Evolutionary conservation across 2,113 vertebrate species (phyloP).

Genomic region (Perca fluviatilis): DNA sequence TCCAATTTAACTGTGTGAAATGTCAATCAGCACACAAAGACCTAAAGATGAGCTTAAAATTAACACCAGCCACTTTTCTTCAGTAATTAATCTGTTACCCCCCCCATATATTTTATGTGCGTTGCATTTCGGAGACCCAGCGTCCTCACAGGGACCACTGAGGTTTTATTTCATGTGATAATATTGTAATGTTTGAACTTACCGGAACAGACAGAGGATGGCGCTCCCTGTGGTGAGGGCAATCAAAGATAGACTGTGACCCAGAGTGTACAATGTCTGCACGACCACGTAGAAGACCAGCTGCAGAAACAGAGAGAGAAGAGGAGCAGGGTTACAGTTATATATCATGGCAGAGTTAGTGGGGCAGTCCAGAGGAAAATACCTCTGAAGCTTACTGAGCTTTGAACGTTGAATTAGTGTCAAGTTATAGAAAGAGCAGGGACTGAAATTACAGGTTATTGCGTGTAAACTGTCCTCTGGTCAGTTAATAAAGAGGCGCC

Average conservation of each 20-base stretch:
- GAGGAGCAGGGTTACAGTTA: background rate
- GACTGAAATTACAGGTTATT: no score
- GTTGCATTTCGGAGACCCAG: background rate
- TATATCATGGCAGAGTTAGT: background rate
- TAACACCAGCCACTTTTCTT: background rate
- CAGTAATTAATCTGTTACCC: background rate
- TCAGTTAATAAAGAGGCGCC: no score
- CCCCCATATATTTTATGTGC: no score
- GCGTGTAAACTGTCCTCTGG: no score
- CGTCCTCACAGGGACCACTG: background rate
- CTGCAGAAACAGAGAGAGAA: slow-evolving; percentile 69
- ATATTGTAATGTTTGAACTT: background rate
- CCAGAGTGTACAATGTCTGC: slow-evolving; percentile 91
- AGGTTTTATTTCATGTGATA: background rate
- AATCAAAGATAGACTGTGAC: slow-evolving; percentile 91
- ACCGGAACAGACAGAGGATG: slow-evolving; percentile 91
- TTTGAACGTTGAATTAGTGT: no score
- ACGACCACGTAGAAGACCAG: slow-evolving; percentile 90
- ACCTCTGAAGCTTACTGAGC: background rate
- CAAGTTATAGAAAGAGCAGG: no score
- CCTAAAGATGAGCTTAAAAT: background rate
- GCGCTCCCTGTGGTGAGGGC: slow-evolving; percentile 90
- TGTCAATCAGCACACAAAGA: background rate
- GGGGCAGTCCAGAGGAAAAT: background rate
- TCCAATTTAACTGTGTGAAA: background rate